Base-by-base conservation (phyloP, 2,797 vertebrate species). In the Sciurus carolinensis region DNA sequence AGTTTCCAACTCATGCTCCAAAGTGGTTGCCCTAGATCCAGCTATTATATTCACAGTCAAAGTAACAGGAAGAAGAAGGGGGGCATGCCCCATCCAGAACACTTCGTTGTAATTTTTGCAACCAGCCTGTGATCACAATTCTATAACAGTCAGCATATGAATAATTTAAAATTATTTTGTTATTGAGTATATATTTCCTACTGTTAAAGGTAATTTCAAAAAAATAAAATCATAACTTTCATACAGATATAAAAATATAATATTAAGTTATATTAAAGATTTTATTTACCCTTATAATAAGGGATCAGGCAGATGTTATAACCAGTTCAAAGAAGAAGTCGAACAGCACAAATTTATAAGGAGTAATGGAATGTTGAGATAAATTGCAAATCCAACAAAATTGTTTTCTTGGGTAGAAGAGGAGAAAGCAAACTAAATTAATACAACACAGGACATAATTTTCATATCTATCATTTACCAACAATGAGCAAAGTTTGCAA, bases 181-280 rank as follows among this genome's bases (percentile, higher is more conserved):
- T 50, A 59, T 96, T 85, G 77, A 59, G 89, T 88, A 96, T 87
- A 93, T 0, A 42, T 80, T 93, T 90, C 42, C 77, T 83, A 79
- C 64, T 24, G 5, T 66, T 52, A 72, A 89, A 54, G 42, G 62
- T 75, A 91, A 76, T 87, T 94, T 90, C 77, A 66, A 86, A 93
- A 54, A 69, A 36, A 76, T 69, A 69, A 77, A 84, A 75, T 77
- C 30, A 30, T 26, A 71, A 28, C 64, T 84, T 50, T 75, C 59
- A 26, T 47, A 44, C 5, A 50, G 28, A 36, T 52, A 30, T 69
- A 59, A 90, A 90, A 90, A 42, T 10, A 24, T 75, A 44, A 47
- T 47, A 47, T 47, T 47, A 47, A 47, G 44, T 47, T 33, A 42
- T 22, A 9, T 76, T 36, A 94, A 75, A 39, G 28, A 81, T 59